phyloP scores from a whole-genome alignment of 1,140 invertebrate genomes.

The Drosophila subobscura region DNA sequence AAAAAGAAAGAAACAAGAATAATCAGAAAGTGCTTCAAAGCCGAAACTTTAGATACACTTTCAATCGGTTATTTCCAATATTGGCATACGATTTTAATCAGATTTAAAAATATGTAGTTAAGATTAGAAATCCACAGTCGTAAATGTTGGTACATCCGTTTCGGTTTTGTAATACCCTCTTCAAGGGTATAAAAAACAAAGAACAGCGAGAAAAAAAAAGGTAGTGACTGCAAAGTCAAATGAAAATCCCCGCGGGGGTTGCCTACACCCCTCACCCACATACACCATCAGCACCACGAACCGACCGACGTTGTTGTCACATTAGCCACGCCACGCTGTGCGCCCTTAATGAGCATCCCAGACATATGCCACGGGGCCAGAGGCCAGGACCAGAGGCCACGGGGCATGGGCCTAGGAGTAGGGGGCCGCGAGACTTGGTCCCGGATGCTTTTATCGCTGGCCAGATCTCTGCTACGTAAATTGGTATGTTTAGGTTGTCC shows the following conservation, averaged over 20 bases:
- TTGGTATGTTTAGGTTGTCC: slow-evolving; percentile 65
- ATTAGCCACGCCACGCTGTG: slow-evolving; percentile 78
- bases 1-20: not conserved
- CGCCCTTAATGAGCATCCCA: slow-evolving; percentile 76
- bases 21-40: not conserved
- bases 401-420: slow-evolving; percentile 17
- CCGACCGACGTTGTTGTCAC: slow-evolving; percentile 59
- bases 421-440: slow-evolving; percentile 7
- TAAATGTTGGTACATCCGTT: too few species aligned
- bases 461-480: slow-evolving; percentile 65
- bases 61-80: too few species aligned
- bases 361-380: slow-evolving; percentile 71
- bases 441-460: slow-evolving; percentile 48
- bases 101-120: too few species aligned
- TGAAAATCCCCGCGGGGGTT: slow-evolving; percentile 57
- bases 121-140: too few species aligned
- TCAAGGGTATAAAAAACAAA: not conserved
- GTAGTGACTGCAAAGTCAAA: slow-evolving; percentile 69
- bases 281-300: slow-evolving; percentile 9
- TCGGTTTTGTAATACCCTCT: too few species aligned
- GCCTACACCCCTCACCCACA: slow-evolving; percentile 40
- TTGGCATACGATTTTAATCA: too few species aligned
- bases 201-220: slow-evolving; percentile 23
- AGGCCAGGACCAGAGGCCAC: slow-evolving; percentile 34
- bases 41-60: slow-evolving; percentile 8